phyloP scores from a whole-genome alignment of 2,888 invertebrate species.

The Drosophila lutescens region DNA sequence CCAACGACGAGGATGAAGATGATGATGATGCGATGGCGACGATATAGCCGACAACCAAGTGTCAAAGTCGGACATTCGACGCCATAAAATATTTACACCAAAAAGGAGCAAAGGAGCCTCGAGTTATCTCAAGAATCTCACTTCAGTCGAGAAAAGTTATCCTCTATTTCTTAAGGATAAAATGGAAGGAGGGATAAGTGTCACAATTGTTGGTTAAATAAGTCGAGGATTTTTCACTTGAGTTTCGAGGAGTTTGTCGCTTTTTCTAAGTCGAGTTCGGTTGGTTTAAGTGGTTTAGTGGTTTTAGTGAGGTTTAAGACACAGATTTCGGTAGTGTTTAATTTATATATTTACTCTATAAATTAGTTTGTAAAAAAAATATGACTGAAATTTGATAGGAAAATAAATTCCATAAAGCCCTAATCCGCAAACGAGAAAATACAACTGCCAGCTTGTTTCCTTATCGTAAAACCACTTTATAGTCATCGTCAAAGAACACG shows the following conservation, averaged over 20 bases:
- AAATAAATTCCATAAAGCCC: not conserved
- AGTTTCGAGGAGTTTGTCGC: conserved; percentile 5
- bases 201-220: conserved; percentile 34
- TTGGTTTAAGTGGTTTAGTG: conserved; percentile 1
- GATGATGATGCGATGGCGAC: conserved; percentile 52
- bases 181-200: conserved; percentile 5
- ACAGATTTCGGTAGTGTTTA: too few relatives aligned
- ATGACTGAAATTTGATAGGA: not conserved
- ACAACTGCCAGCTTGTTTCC: conserved; percentile 2
- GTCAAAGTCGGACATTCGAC: conserved; percentile 43
- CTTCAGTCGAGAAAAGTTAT: conserved; percentile 17
- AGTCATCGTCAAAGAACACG: not conserved
- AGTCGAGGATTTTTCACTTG: conserved; percentile 32
- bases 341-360: too few relatives aligned
- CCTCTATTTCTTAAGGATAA: conserved; percentile 3
- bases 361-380: too few relatives aligned
- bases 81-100: conserved; percentile 36
- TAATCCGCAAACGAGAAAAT: not conserved
- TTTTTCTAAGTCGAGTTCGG: not conserved
- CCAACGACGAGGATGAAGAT: conserved; percentile 32
- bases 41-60: conserved; percentile 27
- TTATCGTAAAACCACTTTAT: conserved; percentile 15
- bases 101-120: conserved; percentile 32
- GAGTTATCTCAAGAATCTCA: conserved; percentile 31
- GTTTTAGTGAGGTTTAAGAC: not conserved